Conservation (phyloP, 2,888 invertebrate species). For the Synanthedon andrenaeformis region DNA sequence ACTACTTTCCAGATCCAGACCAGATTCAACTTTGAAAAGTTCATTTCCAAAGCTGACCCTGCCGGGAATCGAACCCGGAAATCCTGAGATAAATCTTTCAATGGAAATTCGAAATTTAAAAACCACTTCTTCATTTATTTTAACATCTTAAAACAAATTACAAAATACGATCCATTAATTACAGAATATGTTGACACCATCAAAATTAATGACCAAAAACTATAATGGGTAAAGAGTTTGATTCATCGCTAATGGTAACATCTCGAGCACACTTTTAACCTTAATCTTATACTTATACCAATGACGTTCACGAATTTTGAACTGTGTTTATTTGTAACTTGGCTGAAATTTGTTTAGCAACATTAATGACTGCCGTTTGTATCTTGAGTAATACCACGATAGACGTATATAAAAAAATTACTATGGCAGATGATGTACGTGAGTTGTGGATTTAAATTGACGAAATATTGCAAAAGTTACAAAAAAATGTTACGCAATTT, state of each 20-base stretch:
- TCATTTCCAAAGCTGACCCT: too few relatives aligned
- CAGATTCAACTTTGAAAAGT: too few relatives aligned
- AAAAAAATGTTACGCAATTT: neutral
- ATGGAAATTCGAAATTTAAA: too few relatives aligned
- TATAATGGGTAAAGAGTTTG: slow-evolving; percentile 8
- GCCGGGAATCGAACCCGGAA: too few relatives aligned
- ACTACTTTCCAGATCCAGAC: too few relatives aligned
- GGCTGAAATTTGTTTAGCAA: neutral
- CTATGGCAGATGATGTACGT: neutral
- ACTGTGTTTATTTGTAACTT: too few relatives aligned
- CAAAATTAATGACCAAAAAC: slow-evolving; percentile 5
- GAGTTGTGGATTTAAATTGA: neutral
- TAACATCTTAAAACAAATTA: neutral
- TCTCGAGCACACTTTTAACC: slow-evolving; percentile 1
- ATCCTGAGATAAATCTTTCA: too few relatives aligned
- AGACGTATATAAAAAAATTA: neutral
- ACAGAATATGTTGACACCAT: slow-evolving; percentile 1
- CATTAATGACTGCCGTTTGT: neutral
- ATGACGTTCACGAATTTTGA: neutral
- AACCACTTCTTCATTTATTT: too few relatives aligned
- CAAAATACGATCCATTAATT: slow-evolving; percentile 1
- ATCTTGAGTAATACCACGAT: neutral
- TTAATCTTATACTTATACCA: slow-evolving; percentile 3
- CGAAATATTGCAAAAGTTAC: neutral
- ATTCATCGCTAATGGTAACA: slow-evolving; percentile 9